Conservation (phyloP, 2,113 vertebrate genomes). For the Callithrix jacchus region DNA sequence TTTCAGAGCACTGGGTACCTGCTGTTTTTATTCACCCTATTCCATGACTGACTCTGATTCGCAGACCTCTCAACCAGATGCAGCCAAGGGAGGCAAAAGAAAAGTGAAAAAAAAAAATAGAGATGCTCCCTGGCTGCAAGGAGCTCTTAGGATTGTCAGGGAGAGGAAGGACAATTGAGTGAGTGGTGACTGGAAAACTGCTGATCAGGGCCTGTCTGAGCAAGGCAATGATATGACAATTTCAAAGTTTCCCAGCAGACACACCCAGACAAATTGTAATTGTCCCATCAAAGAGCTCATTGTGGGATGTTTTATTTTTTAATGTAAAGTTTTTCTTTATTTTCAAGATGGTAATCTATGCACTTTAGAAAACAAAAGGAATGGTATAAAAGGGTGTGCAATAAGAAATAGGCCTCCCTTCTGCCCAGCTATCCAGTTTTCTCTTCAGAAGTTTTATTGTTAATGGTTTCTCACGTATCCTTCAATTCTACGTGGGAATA, state of each 20-base stretch:
- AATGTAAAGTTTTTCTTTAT: not conserved
- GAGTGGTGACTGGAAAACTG: accelerated
- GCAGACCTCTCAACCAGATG: not conserved
- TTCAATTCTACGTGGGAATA: not conserved
- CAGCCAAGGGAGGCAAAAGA: not conserved
- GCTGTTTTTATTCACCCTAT: not conserved
- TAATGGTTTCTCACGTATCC: not conserved
- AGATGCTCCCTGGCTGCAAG: not conserved
- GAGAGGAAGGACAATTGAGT: not conserved
- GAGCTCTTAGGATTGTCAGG: not conserved
- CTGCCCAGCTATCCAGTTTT: not conserved
- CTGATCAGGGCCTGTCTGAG: not conserved
- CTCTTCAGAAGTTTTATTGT: not conserved
- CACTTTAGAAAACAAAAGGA: not conserved
- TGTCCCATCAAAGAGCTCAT: not conserved
- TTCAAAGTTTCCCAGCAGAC: not conserved
- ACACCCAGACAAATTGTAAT: not conserved
- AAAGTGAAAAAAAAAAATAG: not conserved
- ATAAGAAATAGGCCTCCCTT: not conserved
- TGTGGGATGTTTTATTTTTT: not conserved
- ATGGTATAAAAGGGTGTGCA: not conserved
- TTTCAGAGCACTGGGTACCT: not conserved
- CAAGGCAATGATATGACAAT: not conserved
- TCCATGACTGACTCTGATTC: not conserved
- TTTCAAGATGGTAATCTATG: not conserved